These are phyloP conservation scores for Corapipo altera DNA, from an alignment of 2,113 vertebrate species.

Conservation along the genomic window DNA sequence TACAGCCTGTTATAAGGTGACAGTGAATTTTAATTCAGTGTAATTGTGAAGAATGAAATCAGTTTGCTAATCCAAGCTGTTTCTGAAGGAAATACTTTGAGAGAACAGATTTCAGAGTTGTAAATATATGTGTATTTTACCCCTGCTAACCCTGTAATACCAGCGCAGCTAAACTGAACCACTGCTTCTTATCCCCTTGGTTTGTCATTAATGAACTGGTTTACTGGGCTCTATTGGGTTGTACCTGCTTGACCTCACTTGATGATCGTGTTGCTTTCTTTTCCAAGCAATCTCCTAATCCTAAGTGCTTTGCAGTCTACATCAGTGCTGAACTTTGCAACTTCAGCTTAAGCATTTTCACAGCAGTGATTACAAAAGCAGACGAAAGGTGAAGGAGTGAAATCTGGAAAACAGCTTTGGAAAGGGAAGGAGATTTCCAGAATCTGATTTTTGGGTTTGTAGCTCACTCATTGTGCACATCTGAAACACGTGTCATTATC, in stretches of 20 bases:
- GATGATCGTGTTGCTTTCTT: neutral
- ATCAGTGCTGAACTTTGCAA: neutral
- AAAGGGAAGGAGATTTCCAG: neutral
- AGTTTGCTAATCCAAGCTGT: neutral
- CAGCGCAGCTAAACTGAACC: neutral
- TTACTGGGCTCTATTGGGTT: neutral
- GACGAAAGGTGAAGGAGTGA: neutral
- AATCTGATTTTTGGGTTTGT: neutral
- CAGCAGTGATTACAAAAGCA: neutral
- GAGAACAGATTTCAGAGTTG: neutral
- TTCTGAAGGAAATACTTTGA: neutral
- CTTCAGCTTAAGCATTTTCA: neutral
- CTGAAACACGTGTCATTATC: neutral
- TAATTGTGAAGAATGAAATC: neutral
- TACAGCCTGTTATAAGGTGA: neutral
- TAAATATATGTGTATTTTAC: neutral
- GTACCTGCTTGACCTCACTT: conserved; percentile 1
- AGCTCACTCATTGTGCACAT: neutral
- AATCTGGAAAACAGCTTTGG: neutral
- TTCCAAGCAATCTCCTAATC: neutral
- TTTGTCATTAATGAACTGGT: neutral
- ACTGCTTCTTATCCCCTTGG: neutral
- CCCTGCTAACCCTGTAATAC: neutral
- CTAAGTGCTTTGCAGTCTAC: neutral
- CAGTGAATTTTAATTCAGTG: neutral